Evolutionary conservation across 2,888 invertebrate species (phyloP).

Genomic region (Pyrgus malvae): DNA sequence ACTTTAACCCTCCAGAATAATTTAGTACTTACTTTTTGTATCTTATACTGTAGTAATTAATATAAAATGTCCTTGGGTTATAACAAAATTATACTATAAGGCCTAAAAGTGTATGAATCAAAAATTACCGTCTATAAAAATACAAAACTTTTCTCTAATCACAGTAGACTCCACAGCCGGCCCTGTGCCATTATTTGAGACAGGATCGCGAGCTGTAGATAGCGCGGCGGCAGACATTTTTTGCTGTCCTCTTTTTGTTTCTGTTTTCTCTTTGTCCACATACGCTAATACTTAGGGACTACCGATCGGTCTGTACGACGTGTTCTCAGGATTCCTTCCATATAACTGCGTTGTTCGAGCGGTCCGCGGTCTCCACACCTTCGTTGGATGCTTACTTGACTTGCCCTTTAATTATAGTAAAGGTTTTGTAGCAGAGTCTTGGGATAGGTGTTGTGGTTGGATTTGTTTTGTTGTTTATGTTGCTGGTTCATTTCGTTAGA

Average conservation of each 20-base stretch:
- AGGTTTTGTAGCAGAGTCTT: conserved; percentile 4
- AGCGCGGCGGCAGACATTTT: conserved; percentile 72
- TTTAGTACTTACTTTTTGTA: no score
- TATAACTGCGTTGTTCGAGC: conserved; percentile 16
- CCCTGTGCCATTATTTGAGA: conserved; percentile 59
- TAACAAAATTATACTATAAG: no score
- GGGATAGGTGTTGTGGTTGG: neutral
- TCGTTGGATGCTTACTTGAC: conserved; percentile 1
- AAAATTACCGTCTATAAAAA: neutral
- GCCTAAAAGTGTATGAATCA: no score
- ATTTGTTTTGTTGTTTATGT: neutral
- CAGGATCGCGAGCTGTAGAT: conserved; percentile 74
- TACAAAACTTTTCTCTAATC: neutral
- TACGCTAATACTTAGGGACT: conserved; percentile 60
- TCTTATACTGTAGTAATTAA: no score
- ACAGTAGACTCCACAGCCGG: conserved; percentile 41
- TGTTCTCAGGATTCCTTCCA: conserved; percentile 25
- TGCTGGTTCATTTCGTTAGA: no score
- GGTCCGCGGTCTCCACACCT: conserved; percentile 21
- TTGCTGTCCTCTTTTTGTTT: conserved; percentile 58
- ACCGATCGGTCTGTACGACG: conserved; percentile 39
- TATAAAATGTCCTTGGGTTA: no score
- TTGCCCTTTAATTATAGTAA: conserved; percentile 21
- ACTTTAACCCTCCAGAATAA: no score
- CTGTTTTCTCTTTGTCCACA: conserved; percentile 59